phyloP scores from a whole-genome alignment of 2,797 vertebrate species.

The Micropoecilia bifurca region DNA sequence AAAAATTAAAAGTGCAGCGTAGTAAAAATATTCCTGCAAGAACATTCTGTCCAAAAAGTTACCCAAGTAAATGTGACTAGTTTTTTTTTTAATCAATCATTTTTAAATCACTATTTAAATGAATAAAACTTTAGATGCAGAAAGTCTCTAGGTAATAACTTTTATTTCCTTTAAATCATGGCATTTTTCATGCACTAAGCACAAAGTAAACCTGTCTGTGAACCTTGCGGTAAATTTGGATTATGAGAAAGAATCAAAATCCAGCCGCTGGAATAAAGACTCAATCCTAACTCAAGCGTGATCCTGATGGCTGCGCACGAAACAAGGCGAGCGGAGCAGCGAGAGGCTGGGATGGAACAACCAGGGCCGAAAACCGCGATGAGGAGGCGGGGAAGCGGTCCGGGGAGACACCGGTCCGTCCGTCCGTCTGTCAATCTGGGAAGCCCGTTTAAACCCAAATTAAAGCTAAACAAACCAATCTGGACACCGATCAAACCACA shows the following conservation, averaged over 20 bases:
- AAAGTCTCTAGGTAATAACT: not conserved
- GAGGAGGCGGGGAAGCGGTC: constrained; percentile 22
- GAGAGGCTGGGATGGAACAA: constrained; percentile 34
- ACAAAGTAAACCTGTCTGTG: not conserved
- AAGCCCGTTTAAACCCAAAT: constrained; percentile 62
- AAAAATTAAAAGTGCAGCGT: too few relatives aligned
- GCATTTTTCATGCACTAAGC: not conserved
- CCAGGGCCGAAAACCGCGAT: constrained; percentile 33
- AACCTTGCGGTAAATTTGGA: not conserved
- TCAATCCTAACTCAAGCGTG: not conserved
- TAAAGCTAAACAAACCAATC: constrained; percentile 43
- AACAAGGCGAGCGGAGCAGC: not conserved
- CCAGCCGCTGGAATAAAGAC: constrained; percentile 41
- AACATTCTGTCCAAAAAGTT: too few relatives aligned
- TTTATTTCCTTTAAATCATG: too few relatives aligned
- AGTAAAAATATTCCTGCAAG: too few relatives aligned
- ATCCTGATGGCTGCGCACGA: constrained; percentile 40
- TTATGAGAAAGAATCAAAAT: constrained; percentile 36
- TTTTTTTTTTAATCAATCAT: not conserved
- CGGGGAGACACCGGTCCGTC: constrained; percentile 20
- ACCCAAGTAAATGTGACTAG: not conserved
- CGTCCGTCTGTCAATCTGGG: constrained; percentile 43
- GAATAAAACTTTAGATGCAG: not conserved
- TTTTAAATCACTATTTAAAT: not conserved
- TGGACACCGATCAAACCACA: constrained; percentile 34